Evolutionary conservation across 2,797 vertebrate species (phyloP), one percentile per base, ranked within the genome.

Genomic region (Mormyrus hasselquistii): DNA sequence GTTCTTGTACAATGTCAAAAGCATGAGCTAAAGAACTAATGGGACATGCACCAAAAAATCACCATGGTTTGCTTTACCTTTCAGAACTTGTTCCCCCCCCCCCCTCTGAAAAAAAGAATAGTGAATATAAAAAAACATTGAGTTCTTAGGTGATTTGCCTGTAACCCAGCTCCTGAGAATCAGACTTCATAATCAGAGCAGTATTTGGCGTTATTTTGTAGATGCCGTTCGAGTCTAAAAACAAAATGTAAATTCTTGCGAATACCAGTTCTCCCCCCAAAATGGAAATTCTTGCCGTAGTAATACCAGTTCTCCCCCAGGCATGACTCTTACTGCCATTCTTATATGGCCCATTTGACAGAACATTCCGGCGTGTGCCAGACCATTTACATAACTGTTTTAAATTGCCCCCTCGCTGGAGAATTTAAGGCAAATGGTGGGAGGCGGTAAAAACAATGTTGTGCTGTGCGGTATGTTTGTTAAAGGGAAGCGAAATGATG

Each of bases 311-410:
- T 62, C 57, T 57, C 83, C n/a, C 76, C 6, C 22, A 29, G 50
- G 10, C 7, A 84, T 2, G 22, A 25, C 38, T 47, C 41, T 76
- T 55, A 79, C 76, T 16, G 38, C 38, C 73, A 44, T 34, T 85
- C 41, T 19, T 9, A 7, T 55, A 62, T 22, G 44, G n/a, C 9
- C 38, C 79, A 41, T 57, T 88, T 53, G 47, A 38, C 55, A 38
- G 12, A 25, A 59, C 76, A 19, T 22, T 47, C 19, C 55, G 73
- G 41, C 73, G 79, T 38, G 52, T 55, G 50, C 88, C 6, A 73
- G 76, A 41, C 88, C 88, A 88, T 84, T 62, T 83, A 88, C 73
- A 38, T 22, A 88, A 84, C 59, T 3, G n/a, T 79, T 84, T 52
- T 55, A 84, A 55, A 76, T 41, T 49, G 73, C 14, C 34, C 88